Base-by-base conservation (phyloP, 2,113 vertebrate species). In the Cynocephalus volans region DNA sequence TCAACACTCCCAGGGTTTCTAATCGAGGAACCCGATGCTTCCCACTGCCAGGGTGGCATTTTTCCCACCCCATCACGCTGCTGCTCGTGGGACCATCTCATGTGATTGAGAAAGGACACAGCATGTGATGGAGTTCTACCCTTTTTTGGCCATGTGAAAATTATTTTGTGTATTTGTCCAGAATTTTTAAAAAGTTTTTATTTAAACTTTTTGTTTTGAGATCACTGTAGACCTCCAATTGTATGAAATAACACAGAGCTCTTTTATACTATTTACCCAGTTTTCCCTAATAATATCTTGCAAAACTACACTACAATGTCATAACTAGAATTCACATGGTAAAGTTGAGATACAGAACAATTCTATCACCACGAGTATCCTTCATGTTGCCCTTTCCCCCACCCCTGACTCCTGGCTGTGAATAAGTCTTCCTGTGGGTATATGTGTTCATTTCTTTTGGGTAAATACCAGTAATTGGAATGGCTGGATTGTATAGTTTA, bases 81-180 rank as follows among this genome's bases (percentile, higher is more conserved):
- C 26, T 6, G 4, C 48, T 50, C 26, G 1, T 0, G 2, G 17
- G 79, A n/a, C 0, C 54, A 5, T 26, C 56, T 58, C 56, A 41
- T 41, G 41, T 41, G 41, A 41, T 41, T 41, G 26, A 14, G 86
- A 67, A 54, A 31, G 76, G 81, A 48, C 24, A 21, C 8, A 5
- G 45, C 31, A 8, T 5, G 5, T 4, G 33, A 52, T 14, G 26
- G 33, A 67, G 1, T 48, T 54, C 33, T 13, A 23, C 21, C 45
- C 84, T 92, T 88, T 45, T 56, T 26, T 65, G 23, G 65, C 73
- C 81, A n/a, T 85, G 28, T 56, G 56, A 92, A 58, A 90, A 64
- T 87, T 45, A 65, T 36, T 92, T 73, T 45, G 14, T 52, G 8
- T 73, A 18, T 50, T 79, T 48, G 62, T 72, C 41, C 52, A 23